Evolutionary conservation across 2,797 vertebrate genomes (phyloP), one percentile per base, ranked within the genome.

Genomic region (Gephyroberyx darwinii): DNA sequence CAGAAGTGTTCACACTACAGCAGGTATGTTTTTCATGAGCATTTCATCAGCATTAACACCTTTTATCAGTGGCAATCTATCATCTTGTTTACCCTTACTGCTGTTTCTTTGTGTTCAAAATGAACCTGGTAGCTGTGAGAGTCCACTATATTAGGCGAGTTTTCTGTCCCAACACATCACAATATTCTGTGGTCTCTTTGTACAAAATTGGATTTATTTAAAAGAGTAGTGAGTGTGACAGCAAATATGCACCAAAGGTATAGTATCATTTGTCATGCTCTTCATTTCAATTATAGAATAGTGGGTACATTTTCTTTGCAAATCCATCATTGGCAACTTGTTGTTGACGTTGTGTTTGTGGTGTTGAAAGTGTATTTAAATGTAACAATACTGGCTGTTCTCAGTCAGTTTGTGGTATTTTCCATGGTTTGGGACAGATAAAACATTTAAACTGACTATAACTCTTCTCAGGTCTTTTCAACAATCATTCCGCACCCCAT

Each of bases 381-480:
- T 3, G 1, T 54, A 26, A 16, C 13, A 8, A 35, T 7, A 17
- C 14, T 45, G 43, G 5, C 43, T 16, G 13, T 13, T 31, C 30
- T 4, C 16, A 33, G 31, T 35, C 17, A 55, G 22, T 51, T 22
- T 22, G 2, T 16, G 5, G 5, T 35, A 3, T 41, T 43, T 43
- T 43, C 50, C 12, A 8, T 48, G 61, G 43, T 80, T 20, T 17
- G 41, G 54, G 7, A 68, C 7, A 65, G 33, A 70, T 66, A 31
- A 68, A 74, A 50, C 68, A n/a, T n/a, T 47, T 65, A 73, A 83
- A 69, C 17, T 55, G 48, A 0, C 30, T 74, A 5, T 77, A 56
- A 67, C 67, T 78, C 88, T 81, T 92, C 87, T 65, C 88, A 98
- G 96, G 94, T 95, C 94, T 86, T 95, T 93, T 73, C 93, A 75